Base-by-base conservation (phyloP, 2,797 vertebrate species). In the Amniataba percoides region DNA sequence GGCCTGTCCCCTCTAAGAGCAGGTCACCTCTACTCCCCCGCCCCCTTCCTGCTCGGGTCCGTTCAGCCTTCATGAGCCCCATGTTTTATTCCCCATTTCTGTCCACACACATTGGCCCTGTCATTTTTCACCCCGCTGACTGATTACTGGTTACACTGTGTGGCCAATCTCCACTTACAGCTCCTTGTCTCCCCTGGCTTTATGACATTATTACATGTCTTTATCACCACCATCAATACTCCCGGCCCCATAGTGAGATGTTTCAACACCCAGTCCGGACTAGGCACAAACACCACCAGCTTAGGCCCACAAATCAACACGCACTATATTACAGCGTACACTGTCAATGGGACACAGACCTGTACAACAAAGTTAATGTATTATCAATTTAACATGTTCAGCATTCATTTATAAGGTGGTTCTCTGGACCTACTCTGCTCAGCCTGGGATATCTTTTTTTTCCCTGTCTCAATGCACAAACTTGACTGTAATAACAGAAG, bases 401-500 rank as follows among this genome's bases (percentile, higher is more conserved):
- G 65, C 71, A 77, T 73, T 83, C 42, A 81, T 77, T 83, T 85
- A 85, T 86, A 93, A 94, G 91, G 91, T 69, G 86, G 88, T 81
- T 92, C 87, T 93, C 90, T 81, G 87, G 89, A 94, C 87, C 74
- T 88, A 90, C 91, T 92, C 12, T 40, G 31, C 57, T 49, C 31
- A 87, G 83, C 73, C 59, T 87, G 69, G 90, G 82, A 88, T 89
- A 78, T 92, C 89, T 93, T 95, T 48, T 91, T 92, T 90, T 95
- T 92, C 87, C 87, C 87, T 85, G 25, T 48, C 48, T 40, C 52
- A 36, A 74, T 91, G 91, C 90, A 87, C 89, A 81, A 88, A 92
- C 84, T 83, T 93, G 92, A 94, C 93, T 87, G 90, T 93, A 95
- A 94, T 71, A 95, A 92, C 93, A 93, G 88, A 95, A 94, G 94